These are phyloP conservation scores for Leptinotarsa juncta DNA, from an alignment of 2,888 invertebrate genomes.

Conservation along the genomic window DNA sequence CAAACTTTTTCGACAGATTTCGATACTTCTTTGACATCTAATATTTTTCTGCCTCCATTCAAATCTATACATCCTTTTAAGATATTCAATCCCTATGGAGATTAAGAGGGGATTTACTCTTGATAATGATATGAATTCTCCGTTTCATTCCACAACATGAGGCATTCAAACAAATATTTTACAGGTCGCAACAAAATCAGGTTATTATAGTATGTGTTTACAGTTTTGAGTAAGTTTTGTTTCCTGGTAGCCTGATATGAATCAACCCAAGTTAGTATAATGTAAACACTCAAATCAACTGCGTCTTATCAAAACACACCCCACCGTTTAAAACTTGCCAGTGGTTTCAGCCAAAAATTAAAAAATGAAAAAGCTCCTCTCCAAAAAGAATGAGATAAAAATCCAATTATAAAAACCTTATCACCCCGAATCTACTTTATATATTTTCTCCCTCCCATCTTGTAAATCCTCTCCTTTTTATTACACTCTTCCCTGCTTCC, in stretches of 20 bases:
- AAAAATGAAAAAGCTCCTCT: constrained; percentile 18
- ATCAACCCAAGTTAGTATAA: too few relatives aligned
- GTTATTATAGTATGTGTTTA: too few relatives aligned
- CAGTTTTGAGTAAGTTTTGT: background rate
- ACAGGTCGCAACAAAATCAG: too few relatives aligned
- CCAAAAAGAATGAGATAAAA: constrained; percentile 38
- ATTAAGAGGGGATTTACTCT: too few relatives aligned
- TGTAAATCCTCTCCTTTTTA: constrained; percentile 42
- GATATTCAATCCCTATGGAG: too few relatives aligned
- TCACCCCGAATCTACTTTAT: constrained; percentile 34
- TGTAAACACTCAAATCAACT: background rate
- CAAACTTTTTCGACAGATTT: too few relatives aligned
- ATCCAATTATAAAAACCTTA: constrained; percentile 43
- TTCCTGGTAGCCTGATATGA: background rate
- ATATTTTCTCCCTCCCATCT: constrained; percentile 23
- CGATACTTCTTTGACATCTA: too few relatives aligned
- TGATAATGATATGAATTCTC: too few relatives aligned
- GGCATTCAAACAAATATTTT: too few relatives aligned
- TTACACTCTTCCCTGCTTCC: constrained; percentile 44
- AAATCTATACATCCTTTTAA: too few relatives aligned
- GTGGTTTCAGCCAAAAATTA: constrained; percentile 9
- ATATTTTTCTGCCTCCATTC: too few relatives aligned
- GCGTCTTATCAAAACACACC: constrained; percentile 1
- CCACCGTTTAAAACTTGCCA: constrained; percentile 6
- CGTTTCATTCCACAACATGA: too few relatives aligned